Conservation (phyloP, 1,140 invertebrate species). For the Bicyclus anynana region DNA sequence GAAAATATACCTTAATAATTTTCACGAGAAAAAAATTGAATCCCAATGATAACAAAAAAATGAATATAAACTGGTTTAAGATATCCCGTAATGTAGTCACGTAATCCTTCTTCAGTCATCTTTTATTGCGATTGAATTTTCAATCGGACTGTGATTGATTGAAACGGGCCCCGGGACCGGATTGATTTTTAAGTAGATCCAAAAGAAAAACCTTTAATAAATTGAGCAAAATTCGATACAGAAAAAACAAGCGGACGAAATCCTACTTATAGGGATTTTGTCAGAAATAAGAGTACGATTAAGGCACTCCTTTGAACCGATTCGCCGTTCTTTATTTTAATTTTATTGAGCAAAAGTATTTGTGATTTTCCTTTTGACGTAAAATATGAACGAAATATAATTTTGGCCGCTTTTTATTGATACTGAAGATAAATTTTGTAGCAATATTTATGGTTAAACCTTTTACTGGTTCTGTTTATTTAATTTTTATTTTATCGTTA, state of each 20-base stretch:
- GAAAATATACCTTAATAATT: background rate
- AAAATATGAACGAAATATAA: constrained; percentile 2
- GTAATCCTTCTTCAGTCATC: constrained; percentile 63
- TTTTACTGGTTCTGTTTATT: too few relatives aligned
- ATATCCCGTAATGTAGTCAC: constrained; percentile 51
- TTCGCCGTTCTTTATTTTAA: constrained; percentile 28
- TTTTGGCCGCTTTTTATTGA: background rate
- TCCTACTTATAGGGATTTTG: constrained; percentile 53
- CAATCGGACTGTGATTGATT: constrained; percentile 66
- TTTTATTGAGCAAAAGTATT: constrained; percentile 23
- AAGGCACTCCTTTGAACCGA: constrained; percentile 30
- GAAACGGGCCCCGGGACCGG: constrained; percentile 46
- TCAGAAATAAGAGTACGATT: constrained; percentile 50
- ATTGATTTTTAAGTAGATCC: constrained; percentile 67
- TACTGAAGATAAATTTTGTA: background rate
- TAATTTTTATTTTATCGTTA: too few relatives aligned
- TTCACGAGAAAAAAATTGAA: background rate
- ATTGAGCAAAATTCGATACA: constrained; percentile 58
- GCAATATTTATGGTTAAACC: background rate
- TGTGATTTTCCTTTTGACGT: constrained; percentile 20
- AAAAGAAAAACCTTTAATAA: constrained; percentile 60
- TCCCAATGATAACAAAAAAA: constrained; percentile 2
- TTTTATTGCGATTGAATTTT: constrained; percentile 65
- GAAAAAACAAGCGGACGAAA: constrained; percentile 53
- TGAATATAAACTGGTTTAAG: constrained; percentile 4